Base-by-base conservation (phyloP, 30 jellyfish, hydroid and myxozoan genomes). In the Turritopsis dohrnii region DNA sequence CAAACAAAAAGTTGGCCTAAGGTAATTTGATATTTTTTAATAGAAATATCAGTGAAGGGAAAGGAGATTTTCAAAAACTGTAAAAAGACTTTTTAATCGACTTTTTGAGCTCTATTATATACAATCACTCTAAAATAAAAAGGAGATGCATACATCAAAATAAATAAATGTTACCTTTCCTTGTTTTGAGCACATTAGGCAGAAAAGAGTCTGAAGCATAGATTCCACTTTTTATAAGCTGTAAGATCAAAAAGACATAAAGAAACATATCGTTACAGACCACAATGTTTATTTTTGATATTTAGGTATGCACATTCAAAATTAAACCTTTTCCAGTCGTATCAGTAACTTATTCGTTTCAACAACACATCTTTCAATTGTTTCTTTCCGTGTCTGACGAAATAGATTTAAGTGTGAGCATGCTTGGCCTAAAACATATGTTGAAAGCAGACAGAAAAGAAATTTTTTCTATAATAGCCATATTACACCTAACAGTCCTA, bases 151-250 rank as follows among this genome's bases (percentile, higher is more conserved):
- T 5, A 13, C 5, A 41, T 3, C 60, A 16, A 79, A 28, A 21
- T 21, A 19, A 25, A n/a, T 1, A 29, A 71, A 71, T 26, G 7
- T 79, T 25, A 94, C 99, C 91, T 85, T 86, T 94, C 52, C 95
- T 82, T 28, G 97, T 92, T 81, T 94, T 94, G 65, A 89, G 41
- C 16, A 88, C 96, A 52, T 66, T 80, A 19, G 95, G 89, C 77
- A 94, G 24, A 27, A 96, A 21, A 20, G 92, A 84, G 4, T 94
- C 99, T 9, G 96, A 81, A 18, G 52, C 72, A 77, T 85, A 94
- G 17, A 94, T 80, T 16, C 99, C 99, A n/a, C 97, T 87, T 72
- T 89, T 89, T 69, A 94, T 54, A n/a, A 94, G 99, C 99, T 94
- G 52, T 17, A 84, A 84, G 73, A 18, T 60, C 21, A 69, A 69